Evolutionary conservation across 2,797 vertebrate genomes (phyloP), one percentile per base, ranked within the genome.

Genomic region (Manis pentadactyla): DNA sequence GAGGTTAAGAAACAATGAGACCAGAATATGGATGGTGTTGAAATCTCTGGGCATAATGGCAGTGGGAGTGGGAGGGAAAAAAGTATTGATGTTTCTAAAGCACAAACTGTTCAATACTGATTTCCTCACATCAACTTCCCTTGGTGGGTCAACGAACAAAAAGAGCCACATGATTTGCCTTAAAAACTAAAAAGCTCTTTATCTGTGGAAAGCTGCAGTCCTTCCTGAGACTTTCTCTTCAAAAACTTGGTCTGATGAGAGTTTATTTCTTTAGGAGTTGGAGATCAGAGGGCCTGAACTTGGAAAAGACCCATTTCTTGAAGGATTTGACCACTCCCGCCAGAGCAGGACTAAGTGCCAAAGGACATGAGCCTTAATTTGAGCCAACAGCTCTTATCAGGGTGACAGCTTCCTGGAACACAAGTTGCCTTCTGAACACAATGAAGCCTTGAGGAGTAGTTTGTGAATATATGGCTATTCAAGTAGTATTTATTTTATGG

Each of bases 261-360:
- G 95, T 83, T 95, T 90, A 93, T 91, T 97, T 97, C 82, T 86
- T 75, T 86, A 57, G 34, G 27, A 94, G n/a, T 19, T 93, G 34
- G 46, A 87, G 87, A 79, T 95, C 73, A 92, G 92, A 95, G 61
- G 74, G 64, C 66, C 53, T 96, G 42, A 66, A 94, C 85, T 90
- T 93, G 94, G 94, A 96, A 97, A 96, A 94, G 79, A 90, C 9
- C n/a, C 39, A 68, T 59, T 93, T 90, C 49, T 94, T 96, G n/a
- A 96, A 85, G 66, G 90, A 95, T 79, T 37, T 96, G 78, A 88
- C 55, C 23, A 59, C 14, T 55, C 42, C 82, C 90, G 34, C 81
- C 53, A 92, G 42, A 84, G 89, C 2, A 88, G 25, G 77, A 92
- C 46, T 49, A 61, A 88, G 42, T 57, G 74, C 73, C 59, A 81